phyloP scores from a whole-genome alignment of 2,888 invertebrate species.

The Nemapogon koenigi region DNA sequence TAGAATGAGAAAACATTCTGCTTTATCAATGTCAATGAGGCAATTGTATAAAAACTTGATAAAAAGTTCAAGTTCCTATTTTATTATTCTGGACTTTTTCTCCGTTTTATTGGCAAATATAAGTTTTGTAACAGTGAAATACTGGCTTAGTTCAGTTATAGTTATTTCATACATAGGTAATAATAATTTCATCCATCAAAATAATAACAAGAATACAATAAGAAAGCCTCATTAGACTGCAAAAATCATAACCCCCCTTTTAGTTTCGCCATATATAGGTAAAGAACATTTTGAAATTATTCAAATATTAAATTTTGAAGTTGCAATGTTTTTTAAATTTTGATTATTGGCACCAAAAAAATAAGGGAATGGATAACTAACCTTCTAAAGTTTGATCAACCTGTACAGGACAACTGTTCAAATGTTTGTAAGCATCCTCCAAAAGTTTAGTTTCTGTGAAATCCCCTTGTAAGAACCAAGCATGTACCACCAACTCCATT shows the following conservation, averaged over 20 bases:
- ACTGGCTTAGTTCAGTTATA: too few relatives aligned
- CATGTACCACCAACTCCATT: constrained; percentile 94
- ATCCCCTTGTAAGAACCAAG: constrained; percentile 96
- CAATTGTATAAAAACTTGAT: too few relatives aligned
- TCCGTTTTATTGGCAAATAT: too few relatives aligned
- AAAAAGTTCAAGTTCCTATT: too few relatives aligned
- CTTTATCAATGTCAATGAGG: too few relatives aligned
- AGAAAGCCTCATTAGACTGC: background rate
- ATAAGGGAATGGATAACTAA: constrained; percentile 20
- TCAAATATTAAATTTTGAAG: background rate
- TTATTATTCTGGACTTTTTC: too few relatives aligned
- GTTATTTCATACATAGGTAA: too few relatives aligned
- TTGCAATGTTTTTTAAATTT: background rate
- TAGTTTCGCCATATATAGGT: background rate
- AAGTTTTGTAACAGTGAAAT: too few relatives aligned
- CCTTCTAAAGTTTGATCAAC: constrained; percentile 57
- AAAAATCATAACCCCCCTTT: background rate
- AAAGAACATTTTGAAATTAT: background rate
- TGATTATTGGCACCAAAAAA: too few relatives aligned
- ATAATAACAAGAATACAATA: background rate
- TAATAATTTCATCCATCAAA: background rate
- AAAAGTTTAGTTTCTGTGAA: constrained; percentile 87
- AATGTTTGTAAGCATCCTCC: constrained; percentile 90
- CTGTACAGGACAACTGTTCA: constrained; percentile 81
- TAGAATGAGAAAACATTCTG: too few relatives aligned